A percentile compares a stretch with the other conserved stretches of the same genome.
Evolutionary conservation across 1,140 invertebrate species (phyloP).

Genomic region (Pseudoatta argentina): DNA sequence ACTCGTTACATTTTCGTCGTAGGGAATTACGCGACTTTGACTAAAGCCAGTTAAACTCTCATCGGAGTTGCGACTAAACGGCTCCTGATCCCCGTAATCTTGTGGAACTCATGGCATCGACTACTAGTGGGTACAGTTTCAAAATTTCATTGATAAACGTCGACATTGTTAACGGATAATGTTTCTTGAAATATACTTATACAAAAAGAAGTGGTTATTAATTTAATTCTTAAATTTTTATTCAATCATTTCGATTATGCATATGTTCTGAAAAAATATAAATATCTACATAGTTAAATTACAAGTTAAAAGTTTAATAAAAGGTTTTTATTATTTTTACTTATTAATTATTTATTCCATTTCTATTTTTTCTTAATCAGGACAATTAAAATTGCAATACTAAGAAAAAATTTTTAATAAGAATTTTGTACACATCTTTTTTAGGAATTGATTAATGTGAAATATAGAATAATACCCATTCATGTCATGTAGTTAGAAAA

Average conservation of each 20-base stretch:
- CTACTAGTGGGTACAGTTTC: conserved; percentile 61
- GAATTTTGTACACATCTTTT: neutral
- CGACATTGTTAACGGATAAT: conserved; percentile 48
- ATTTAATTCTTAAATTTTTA: neutral
- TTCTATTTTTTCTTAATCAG: neutral
- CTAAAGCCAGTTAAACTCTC: conserved; percentile 76
- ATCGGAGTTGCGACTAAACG: conserved; percentile 74
- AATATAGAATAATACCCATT: neutral
- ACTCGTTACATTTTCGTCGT: conserved; percentile 75
- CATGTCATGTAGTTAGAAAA: neutral
- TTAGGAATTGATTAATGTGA: neutral
- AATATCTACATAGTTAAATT: neutral
- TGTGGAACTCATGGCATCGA: conserved; percentile 67
- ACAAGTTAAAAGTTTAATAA: neutral
- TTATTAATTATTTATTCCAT: neutral
- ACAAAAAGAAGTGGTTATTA: neutral
- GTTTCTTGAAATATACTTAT: neutral
- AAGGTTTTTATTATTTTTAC: neutral
- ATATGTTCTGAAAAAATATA: neutral
- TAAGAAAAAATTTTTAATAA: neutral
- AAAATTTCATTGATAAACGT: conserved; percentile 76
- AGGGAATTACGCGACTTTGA: conserved; percentile 74
- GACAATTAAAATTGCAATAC: neutral
- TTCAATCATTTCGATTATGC: neutral
- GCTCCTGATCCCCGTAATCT: conserved; percentile 73